Percentiles rank a stretch among this genome's conserved stretches.
These are phyloP conservation scores for Formica aserva DNA, from an alignment of 2,888 invertebrate genomes.

Conservation along the genomic window DNA sequence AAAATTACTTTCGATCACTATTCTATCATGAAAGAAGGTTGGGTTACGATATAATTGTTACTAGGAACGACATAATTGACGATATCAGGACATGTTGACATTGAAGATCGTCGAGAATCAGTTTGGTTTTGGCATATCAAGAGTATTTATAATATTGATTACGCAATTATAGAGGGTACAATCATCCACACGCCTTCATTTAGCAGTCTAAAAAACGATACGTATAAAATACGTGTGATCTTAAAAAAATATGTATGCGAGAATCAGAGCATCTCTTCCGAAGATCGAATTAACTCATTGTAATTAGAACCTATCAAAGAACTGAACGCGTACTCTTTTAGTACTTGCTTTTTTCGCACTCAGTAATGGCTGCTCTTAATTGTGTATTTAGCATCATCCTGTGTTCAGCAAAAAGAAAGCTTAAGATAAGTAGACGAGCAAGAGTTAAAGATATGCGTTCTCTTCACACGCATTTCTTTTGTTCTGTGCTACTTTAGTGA, in stretches of 20 bases:
- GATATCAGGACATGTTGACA: not conserved
- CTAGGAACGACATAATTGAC: not conserved
- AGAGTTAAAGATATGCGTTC: not conserved
- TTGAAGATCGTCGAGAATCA: not conserved
- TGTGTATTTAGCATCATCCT: conserved; percentile 46
- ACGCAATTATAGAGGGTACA: not conserved
- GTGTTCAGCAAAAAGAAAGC: not conserved
- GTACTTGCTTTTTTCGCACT: conserved; percentile 32
- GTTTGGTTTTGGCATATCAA: not conserved
- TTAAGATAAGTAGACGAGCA: not conserved
- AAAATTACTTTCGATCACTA: conserved; percentile 44
- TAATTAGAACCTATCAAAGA: conserved; percentile 60
- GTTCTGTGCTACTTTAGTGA: not conserved
- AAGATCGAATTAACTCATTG: conserved; percentile 37
- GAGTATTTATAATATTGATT: not conserved
- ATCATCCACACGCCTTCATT: not conserved
- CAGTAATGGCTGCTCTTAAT: conserved; percentile 52
- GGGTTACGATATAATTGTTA: conserved; percentile 16
- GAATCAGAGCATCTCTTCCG: conserved; percentile 59
- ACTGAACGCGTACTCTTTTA: conserved; percentile 38
- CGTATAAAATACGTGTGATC: not conserved
- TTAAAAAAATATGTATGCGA: not conserved
- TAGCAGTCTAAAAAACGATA: not conserved
- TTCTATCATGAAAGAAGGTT: conserved; percentile 26
- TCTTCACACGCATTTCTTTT: not conserved